phyloP scores from a whole-genome alignment of 2,113 vertebrate species.

The Nyctereutes procyonoides region DNA sequence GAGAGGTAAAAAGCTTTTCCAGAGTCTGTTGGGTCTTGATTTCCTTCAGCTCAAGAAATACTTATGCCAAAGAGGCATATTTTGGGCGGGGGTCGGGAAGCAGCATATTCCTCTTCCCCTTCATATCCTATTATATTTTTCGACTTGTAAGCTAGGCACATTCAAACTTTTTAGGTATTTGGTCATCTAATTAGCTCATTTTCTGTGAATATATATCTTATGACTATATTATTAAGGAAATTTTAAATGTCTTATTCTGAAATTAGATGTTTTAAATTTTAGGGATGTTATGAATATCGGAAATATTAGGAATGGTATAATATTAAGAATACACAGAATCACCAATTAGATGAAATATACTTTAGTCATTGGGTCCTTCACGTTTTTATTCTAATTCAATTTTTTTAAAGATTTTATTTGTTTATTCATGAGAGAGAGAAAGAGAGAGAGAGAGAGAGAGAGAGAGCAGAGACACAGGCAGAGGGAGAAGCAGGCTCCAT shows the following conservation, averaged over 20 bases:
- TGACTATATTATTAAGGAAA: constrained; percentile 1
- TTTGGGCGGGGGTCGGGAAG: background rate
- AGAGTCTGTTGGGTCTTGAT: background rate
- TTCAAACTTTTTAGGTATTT: background rate
- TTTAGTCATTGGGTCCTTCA: constrained; percentile 25
- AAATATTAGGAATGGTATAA: background rate
- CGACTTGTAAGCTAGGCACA: background rate
- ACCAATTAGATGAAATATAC: constrained; percentile 14
- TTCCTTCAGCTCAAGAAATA: background rate
- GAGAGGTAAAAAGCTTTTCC: background rate
- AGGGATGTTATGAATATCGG: background rate
- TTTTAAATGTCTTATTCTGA: constrained; percentile 22
- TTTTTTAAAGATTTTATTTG: background rate
- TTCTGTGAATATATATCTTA: constrained; percentile 22
- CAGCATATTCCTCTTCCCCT: background rate
- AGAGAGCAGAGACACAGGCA: no score
- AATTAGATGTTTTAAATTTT: constrained; percentile 11
- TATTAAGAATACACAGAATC: constrained; percentile 5
- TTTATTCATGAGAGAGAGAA: no score
- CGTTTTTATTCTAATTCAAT: constrained; percentile 59
- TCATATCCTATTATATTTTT: background rate
- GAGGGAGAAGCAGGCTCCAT: no score
- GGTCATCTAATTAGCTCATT: background rate
- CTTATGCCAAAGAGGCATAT: background rate
- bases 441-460: no score